Evolutionary conservation across 2,888 invertebrate species (phyloP).

Genomic region (Doris montereyensis): DNA sequence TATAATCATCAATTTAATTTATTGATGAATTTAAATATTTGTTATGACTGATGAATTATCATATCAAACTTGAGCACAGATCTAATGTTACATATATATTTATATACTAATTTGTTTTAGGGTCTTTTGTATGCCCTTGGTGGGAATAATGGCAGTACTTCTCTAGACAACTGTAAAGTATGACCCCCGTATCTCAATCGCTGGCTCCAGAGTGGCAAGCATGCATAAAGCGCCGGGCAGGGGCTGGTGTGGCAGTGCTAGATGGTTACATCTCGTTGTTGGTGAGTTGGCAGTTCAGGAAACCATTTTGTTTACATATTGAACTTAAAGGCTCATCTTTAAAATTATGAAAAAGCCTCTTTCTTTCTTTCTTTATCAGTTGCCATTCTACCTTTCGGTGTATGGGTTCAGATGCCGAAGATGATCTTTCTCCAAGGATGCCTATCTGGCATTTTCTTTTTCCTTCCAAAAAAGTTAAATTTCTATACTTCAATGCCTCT

Average conservation of each 20-base stretch:
- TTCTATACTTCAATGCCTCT: too few relatives aligned
- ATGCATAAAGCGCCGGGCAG: constrained; percentile 75
- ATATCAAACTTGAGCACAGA: not conserved
- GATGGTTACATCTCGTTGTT: constrained; percentile 74
- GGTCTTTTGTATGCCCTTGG: constrained; percentile 69
- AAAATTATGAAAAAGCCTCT: too few relatives aligned
- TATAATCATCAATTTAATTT: not conserved
- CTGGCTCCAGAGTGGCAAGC: constrained; percentile 73
- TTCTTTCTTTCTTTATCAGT: too few relatives aligned
- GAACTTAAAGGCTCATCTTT: too few relatives aligned
- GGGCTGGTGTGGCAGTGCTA: constrained; percentile 75
- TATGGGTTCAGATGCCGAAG: too few relatives aligned
- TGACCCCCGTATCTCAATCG: constrained; percentile 74
- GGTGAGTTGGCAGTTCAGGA: too few relatives aligned
- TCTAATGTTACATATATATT: not conserved
- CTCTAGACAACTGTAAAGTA: constrained; percentile 74
- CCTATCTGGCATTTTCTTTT: too few relatives aligned
- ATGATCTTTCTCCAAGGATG: too few relatives aligned
- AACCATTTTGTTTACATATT: too few relatives aligned
- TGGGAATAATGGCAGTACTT: constrained; percentile 73
- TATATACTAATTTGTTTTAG: constrained; percentile 47
- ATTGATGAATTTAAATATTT: not conserved
- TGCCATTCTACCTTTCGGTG: too few relatives aligned
- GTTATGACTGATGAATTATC: not conserved
- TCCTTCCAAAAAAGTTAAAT: too few relatives aligned